phyloP scores from a whole-genome alignment of 2,113 vertebrate genomes.

The Rynchops niger region DNA sequence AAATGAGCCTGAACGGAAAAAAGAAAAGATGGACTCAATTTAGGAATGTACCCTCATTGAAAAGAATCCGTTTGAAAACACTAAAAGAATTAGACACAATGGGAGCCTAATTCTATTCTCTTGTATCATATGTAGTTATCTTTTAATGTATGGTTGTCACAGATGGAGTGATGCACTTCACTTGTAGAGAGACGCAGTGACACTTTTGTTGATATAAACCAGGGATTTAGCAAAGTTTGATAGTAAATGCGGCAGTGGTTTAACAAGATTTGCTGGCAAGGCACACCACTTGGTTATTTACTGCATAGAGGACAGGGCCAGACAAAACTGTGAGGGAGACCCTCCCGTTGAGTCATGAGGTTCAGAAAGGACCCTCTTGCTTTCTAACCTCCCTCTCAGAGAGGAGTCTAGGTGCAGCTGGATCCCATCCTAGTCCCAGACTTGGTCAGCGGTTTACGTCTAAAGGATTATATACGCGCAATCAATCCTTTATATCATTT shows the following conservation, averaged over 20 bases:
- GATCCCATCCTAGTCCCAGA: neutral
- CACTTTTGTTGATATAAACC: neutral
- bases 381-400: neutral
- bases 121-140: neutral
- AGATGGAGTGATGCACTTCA: neutral
- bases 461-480: neutral
- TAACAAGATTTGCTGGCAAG: neutral
- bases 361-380: neutral
- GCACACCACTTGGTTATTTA: neutral
- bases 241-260: neutral
- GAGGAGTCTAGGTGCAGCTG: neutral
- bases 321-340: neutral
- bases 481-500: neutral
- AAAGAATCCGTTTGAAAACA: neutral
- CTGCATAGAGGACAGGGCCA: neutral
- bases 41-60: neutral
- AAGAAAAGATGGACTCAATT: neutral
- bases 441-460: neutral
- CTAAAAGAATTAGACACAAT: neutral
- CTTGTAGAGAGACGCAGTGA: neutral
- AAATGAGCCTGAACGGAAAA: neutral
- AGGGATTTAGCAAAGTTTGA: neutral
- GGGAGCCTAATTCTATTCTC: neutral
- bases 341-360: neutral
- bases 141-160: neutral